phyloP scores from a whole-genome alignment of 2,113 vertebrate genomes.

The Thymallus thymallus region DNA sequence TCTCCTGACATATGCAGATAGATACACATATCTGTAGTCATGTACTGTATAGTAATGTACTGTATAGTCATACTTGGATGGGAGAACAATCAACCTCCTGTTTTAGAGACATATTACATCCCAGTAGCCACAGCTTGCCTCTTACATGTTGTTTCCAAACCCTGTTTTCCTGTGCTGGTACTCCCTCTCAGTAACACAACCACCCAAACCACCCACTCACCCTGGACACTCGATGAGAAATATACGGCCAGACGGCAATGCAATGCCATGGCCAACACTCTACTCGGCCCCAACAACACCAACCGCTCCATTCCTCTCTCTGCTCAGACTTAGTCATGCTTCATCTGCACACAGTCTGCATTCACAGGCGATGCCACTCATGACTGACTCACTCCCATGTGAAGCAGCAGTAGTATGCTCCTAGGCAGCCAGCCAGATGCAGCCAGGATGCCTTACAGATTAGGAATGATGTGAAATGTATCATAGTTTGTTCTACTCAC shows the following conservation, averaged over 20 bases:
- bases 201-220: constrained; percentile 27
- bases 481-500: constrained; percentile 25
- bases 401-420: not conserved
- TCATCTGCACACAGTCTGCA: not conserved
- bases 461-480: constrained; percentile 29
- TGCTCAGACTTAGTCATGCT: constrained; percentile 3
- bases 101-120: too few relatives aligned
- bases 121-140: not conserved
- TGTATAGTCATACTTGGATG: too few relatives aligned
- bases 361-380: constrained; percentile 21
- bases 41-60: too few relatives aligned
- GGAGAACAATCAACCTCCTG: too few relatives aligned
- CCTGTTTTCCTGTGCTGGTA: not conserved
- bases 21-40: too few relatives aligned
- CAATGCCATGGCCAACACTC: constrained; percentile 32
- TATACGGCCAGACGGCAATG: constrained; percentile 30
- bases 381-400: not conserved
- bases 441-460: constrained; percentile 16
- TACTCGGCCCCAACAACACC: too few relatives aligned
- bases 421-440: constrained; percentile 29
- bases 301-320: not conserved
- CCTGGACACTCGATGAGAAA: constrained; percentile 44
- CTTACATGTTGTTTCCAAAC: constrained; percentile 1
- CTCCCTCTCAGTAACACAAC: constrained; percentile 4
- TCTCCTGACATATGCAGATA: too few relatives aligned